Evolutionary conservation across 1,140 invertebrate species (phyloP).

Genomic region (Riptortus pedestris): DNA sequence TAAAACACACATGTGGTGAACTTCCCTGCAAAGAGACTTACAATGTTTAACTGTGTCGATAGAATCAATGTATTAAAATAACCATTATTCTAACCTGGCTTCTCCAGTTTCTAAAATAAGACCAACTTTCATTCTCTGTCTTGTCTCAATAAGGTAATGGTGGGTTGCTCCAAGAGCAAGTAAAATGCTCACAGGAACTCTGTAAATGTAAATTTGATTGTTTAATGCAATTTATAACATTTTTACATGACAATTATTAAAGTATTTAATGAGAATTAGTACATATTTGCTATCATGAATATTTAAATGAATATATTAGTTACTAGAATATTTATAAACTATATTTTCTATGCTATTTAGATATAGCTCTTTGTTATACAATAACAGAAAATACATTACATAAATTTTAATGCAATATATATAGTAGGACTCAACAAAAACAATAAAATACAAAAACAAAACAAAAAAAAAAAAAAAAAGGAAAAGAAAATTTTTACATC

Average conservation of each 20-base stretch:
- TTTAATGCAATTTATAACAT: background rate
- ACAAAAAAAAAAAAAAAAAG: too few species aligned
- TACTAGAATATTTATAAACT: too few species aligned
- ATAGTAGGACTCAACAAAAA: too few species aligned
- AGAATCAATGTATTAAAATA: background rate
- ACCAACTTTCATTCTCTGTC: slow-evolving; percentile 92
- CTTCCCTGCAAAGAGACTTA: slow-evolving; percentile 50
- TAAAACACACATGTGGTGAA: slow-evolving; percentile 92
- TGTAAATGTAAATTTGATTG: slow-evolving; percentile 34
- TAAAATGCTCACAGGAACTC: slow-evolving; percentile 70
- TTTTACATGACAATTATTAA: background rate
- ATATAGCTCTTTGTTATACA: too few species aligned
- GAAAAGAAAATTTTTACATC: too few species aligned
- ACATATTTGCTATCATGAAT: background rate
- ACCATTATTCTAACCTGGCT: slow-evolving; percentile 48
- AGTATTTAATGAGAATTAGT: background rate
- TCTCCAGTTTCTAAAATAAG: slow-evolving; percentile 88
- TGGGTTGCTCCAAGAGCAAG: slow-evolving; percentile 87
- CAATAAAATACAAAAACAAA: too few species aligned
- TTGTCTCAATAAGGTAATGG: slow-evolving; percentile 88
- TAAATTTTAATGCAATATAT: too few species aligned
- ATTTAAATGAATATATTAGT: too few species aligned
- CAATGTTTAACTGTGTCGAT: background rate
- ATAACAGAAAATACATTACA: too few species aligned
- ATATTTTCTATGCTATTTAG: too few species aligned